Evolutionary conservation across 35 echinoderm and acorn worm species (phyloP), one percentile per base, ranked within the genome.

Genomic region (Stichopus chloronotus): DNA sequence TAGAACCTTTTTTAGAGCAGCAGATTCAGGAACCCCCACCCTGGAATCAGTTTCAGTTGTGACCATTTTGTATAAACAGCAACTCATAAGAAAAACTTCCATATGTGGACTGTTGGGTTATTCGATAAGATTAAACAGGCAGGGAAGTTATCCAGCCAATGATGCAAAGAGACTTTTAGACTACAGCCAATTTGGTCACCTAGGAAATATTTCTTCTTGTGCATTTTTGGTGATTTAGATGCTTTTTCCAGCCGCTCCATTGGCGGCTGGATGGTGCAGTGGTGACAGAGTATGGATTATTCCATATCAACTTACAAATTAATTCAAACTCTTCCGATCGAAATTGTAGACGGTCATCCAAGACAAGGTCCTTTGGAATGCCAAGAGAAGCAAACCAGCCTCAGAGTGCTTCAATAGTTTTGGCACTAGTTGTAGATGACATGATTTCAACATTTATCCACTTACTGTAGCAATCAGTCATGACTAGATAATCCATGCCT

Each of bases 261-360:
- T 95, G 9, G 58, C 57, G 13, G 90, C 90, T 78, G 90, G 90
- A 55, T 95, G 88, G 87, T 91, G 77, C 11, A 87, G 93, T 58
- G 85, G 93, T 11, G 71, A 58, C 10, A 0, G 60, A 24, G 76
- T 92, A 65, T 95, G 90, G 57, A 68, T 89, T 83, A 95, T 59
- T 56, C 92, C 86, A 93, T 95, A 93, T 13, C 76, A 55, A 63
- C 91, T 93, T 53, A 88, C 53, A 68, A 95, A 95, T 25, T 43
- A 79, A 8, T 58, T 87, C 63, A 74, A 94, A 91, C n/a, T 76
- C 92, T 83, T 94, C 90, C 25, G 90, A 94, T 6, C 65, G 80
- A 87, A 95, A 95, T 21, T 95, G 92, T 55, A 94, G 94, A 25
- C 94, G 94, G 91, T 97, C 93, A 65, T 97, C 96, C 10, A 84